These are phyloP conservation scores for Thalpophila matura DNA, from an alignment of 2,888 invertebrate genomes.

Conservation along the genomic window DNA sequence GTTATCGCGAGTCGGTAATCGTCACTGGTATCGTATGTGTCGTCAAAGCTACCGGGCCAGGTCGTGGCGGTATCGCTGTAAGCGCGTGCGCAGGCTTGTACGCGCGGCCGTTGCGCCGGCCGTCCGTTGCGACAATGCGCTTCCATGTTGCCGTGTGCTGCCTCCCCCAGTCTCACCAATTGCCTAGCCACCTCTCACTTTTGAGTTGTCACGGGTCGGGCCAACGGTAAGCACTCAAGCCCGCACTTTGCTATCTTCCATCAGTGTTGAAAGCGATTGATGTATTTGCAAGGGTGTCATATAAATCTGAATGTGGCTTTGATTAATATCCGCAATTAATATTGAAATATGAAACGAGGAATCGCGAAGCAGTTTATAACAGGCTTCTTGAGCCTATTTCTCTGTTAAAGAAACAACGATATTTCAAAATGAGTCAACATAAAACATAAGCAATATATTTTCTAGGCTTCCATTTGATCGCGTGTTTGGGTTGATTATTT, in stretches of 20 bases:
- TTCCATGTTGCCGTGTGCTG: conserved; percentile 76
- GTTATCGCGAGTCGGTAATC: conserved; percentile 64
- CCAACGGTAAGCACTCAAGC: conserved; percentile 73
- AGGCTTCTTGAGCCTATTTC: background rate
- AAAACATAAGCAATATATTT: conserved; percentile 15
- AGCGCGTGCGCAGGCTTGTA: conserved; percentile 79
- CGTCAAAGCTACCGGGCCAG: conserved; percentile 58
- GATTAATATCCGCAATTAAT: conserved; percentile 31
- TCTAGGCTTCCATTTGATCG: conserved; percentile 40
- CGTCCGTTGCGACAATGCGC: conserved; percentile 87
- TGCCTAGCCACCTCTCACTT: conserved; percentile 89
- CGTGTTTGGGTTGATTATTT: conserved; percentile 41
- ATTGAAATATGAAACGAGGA: conserved; percentile 9
- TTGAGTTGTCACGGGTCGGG: conserved; percentile 77
- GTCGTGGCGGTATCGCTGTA: conserved; percentile 55
- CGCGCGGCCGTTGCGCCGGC: conserved; percentile 87
- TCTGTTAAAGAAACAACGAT: conserved; percentile 4
- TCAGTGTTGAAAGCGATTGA: conserved; percentile 57
- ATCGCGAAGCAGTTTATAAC: conserved; percentile 5
- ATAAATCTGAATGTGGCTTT: conserved; percentile 24
- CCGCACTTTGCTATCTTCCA: conserved; percentile 59
- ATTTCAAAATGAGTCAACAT: conserved; percentile 33
- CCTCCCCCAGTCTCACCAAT: conserved; percentile 83
- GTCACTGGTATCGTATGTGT: conserved; percentile 60
- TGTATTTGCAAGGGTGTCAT: conserved; percentile 54